These are phyloP conservation scores for Hyles lineata DNA, from an alignment of 2,888 invertebrate species.

Conservation along the genomic window DNA sequence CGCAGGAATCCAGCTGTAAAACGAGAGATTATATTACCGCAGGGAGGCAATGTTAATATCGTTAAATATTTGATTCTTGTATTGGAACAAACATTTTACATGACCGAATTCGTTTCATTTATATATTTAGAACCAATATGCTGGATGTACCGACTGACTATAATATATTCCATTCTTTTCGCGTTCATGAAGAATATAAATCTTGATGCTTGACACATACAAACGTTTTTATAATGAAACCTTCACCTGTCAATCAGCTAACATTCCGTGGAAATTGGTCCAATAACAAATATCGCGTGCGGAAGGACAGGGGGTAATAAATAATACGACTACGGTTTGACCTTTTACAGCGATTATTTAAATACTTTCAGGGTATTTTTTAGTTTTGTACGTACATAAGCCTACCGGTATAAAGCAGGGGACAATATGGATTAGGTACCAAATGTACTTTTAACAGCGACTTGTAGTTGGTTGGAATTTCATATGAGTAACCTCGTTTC, in stretches of 20 bases:
- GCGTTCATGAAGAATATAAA: too few species aligned
- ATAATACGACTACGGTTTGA: background rate
- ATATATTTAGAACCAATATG: background rate
- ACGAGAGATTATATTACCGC: background rate
- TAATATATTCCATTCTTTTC: background rate
- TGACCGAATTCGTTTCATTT: too few species aligned
- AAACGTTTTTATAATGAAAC: background rate
- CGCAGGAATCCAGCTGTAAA: background rate
- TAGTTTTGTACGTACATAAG: too few species aligned
- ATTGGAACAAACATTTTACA: too few species aligned
- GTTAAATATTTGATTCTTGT: background rate
- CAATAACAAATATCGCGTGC: background rate
- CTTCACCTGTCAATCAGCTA: background rate
- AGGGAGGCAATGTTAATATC: background rate
- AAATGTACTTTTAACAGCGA: too few species aligned
- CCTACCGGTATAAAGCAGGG: too few species aligned
- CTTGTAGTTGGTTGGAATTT: too few species aligned
- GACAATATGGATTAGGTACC: too few species aligned
- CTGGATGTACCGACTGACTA: background rate
- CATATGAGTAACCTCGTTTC: too few species aligned
- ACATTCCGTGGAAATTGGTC: background rate
- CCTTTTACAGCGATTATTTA: constrained; percentile 8
- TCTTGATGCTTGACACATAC: too few species aligned
- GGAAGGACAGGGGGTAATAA: constrained; percentile 5
- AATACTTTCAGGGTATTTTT: background rate